phyloP scores from a whole-genome alignment of 2,888 invertebrate species.

The Protula sp. region DNA sequence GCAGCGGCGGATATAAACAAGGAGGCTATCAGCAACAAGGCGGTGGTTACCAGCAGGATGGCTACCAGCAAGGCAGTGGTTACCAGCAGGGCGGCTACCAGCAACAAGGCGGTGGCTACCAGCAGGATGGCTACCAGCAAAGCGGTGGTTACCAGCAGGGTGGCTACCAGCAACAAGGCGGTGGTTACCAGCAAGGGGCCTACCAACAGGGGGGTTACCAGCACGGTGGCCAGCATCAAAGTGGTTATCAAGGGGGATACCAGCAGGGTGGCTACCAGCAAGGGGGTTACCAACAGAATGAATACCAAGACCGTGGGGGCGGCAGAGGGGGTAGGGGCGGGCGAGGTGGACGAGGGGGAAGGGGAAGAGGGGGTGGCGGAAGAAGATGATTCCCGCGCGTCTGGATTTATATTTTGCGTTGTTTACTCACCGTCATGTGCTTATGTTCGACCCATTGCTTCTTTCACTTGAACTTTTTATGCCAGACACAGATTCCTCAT shows the following conservation, averaged over 20 bases:
- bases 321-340: conserved; percentile 3
- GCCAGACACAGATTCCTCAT: too few relatives aligned
- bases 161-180: conserved; percentile 1
- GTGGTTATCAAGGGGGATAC: conserved; percentile 6
- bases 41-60: conserved; percentile 8
- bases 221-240: conserved; percentile 4
- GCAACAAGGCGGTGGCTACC: conserved; percentile 8
- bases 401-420: too few relatives aligned
- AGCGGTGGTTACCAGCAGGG: conserved; percentile 10
- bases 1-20: conserved; percentile 11
- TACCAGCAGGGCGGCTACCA: conserved; percentile 2
- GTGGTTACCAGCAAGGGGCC: conserved; percentile 9
- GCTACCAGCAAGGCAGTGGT: conserved; percentile 11
- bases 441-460: too few relatives aligned
- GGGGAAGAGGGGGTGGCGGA: conserved; percentile 12
- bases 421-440: too few relatives aligned
- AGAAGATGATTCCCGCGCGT: too few relatives aligned
- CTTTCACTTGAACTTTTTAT: too few relatives aligned
- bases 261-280: conserved; percentile 10
- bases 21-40: conserved; percentile 1
- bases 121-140: conserved; percentile 12
- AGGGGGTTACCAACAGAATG: conserved; percentile 8
- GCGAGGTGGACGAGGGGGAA: conserved; percentile 4
- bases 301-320: conserved; percentile 2
- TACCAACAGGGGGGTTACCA: conserved; percentile 13